phyloP scores from a whole-genome alignment of 2,888 invertebrate species.

The Scrobipalpa costella region DNA sequence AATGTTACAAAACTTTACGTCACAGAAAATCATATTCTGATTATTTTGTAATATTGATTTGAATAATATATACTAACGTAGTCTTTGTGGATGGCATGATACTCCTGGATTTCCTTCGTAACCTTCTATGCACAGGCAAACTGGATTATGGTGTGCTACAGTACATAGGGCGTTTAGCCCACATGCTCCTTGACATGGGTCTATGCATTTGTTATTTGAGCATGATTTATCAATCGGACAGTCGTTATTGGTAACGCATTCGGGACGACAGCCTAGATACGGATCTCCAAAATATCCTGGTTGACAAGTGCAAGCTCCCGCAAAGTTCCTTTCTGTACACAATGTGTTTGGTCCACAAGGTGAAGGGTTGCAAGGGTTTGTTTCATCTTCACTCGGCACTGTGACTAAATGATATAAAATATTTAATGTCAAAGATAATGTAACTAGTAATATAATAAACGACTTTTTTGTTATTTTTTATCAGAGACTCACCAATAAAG shows the following conservation, averaged over 20 bases:
- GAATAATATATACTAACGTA: slow-evolving; percentile 61
- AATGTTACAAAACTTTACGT: background rate
- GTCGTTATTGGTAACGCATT: slow-evolving; percentile 91
- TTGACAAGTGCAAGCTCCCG: slow-evolving; percentile 91
- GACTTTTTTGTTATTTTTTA: background rate
- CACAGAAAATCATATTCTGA: background rate
- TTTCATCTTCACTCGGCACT: slow-evolving; percentile 83
- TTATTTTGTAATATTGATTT: background rate
- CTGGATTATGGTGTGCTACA: slow-evolving; percentile 90
- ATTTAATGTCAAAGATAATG: background rate
- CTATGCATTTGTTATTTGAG: slow-evolving; percentile 90
- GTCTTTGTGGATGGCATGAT: slow-evolving; percentile 74
- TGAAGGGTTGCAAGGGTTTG: slow-evolving; percentile 90
- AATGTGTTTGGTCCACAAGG: slow-evolving; percentile 93
- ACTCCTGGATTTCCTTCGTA: slow-evolving; percentile 89
- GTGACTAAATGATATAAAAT: slow-evolving; percentile 62
- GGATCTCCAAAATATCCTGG: slow-evolving; percentile 94
- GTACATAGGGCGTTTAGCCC: slow-evolving; percentile 90
- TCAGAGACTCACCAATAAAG: slow-evolving; percentile 66
- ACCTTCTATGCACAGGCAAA: slow-evolving; percentile 89
- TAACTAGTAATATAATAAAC: background rate
- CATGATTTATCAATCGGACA: slow-evolving; percentile 89
- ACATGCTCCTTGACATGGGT: slow-evolving; percentile 92
- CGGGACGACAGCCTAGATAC: slow-evolving; percentile 91
- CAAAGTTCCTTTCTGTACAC: slow-evolving; percentile 90